A percentile compares a stretch with the other conserved stretches of the same genome.
Conservation (phyloP, 2,797 vertebrate genomes). For the Carcharodon carcharias region DNA sequence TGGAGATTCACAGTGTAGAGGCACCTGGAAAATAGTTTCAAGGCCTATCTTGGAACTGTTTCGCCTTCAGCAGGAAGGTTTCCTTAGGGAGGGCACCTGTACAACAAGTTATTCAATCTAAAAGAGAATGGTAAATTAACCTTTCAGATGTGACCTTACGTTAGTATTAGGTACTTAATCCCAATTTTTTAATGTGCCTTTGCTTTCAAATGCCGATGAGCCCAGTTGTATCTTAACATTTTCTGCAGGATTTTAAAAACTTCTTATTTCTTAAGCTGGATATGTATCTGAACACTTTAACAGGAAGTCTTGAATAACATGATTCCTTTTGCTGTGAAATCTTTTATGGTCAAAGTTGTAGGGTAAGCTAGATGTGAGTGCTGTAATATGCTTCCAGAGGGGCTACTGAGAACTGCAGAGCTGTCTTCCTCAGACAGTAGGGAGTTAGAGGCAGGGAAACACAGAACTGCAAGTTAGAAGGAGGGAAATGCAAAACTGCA, state of each 20-base stretch:
- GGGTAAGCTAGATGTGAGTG: neutral
- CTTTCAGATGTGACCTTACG: too few relatives aligned
- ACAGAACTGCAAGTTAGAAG: too few relatives aligned
- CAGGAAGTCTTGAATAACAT: neutral
- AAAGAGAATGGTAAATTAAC: too few relatives aligned
- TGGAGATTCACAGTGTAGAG: neutral
- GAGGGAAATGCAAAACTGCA: neutral
- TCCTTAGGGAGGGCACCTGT: neutral
- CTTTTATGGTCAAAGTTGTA: neutral
- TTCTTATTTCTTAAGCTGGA: too few relatives aligned
- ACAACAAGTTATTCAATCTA: too few relatives aligned
- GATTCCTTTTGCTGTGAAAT: neutral
- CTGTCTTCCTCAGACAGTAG: neutral
- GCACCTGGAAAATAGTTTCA: too few relatives aligned
- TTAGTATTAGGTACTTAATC: too few relatives aligned
- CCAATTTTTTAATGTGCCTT: too few relatives aligned
- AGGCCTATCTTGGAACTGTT: neutral
- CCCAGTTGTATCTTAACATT: too few relatives aligned
- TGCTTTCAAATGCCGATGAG: too few relatives aligned
- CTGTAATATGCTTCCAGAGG: neutral
- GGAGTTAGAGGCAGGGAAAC: neutral
- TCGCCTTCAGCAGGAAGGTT: neutral
- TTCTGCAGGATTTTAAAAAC: too few relatives aligned
- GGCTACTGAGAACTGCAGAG: neutral
- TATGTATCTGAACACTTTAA: too few relatives aligned